These are phyloP conservation scores for Typhlichthys eigenmanni DNA, from an alignment of 2,797 vertebrate species.

Conservation along the genomic window DNA sequence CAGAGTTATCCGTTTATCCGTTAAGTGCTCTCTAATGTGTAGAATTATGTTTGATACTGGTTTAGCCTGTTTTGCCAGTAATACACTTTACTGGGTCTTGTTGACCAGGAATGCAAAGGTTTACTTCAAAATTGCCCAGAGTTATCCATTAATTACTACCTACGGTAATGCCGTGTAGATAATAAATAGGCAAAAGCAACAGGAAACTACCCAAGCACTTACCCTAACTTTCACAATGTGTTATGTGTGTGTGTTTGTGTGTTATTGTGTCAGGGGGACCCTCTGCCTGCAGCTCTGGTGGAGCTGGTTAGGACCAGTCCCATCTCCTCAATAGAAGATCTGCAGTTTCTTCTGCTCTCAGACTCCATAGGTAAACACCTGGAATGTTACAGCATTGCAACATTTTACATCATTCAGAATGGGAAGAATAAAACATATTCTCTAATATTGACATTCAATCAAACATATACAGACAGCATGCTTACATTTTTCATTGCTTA, in stretches of 20 bases:
- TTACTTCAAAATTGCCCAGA: too few relatives aligned
- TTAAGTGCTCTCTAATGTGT: too few relatives aligned
- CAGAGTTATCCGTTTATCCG: too few relatives aligned
- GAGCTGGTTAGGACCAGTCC: slow-evolving; percentile 90
- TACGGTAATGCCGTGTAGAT: neutral
- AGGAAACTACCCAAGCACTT: too few relatives aligned
- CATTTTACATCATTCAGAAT: neutral
- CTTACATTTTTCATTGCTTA: neutral
- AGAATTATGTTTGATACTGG: too few relatives aligned
- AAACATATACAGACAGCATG: neutral
- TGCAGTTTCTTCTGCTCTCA: slow-evolving; percentile 88
- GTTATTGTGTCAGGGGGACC: slow-evolving; percentile 83
- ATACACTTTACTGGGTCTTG: too few relatives aligned
- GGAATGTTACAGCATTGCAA: slow-evolving; percentile 4
- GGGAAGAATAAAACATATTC: neutral
- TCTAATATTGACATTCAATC: too few relatives aligned
- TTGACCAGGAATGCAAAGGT: too few relatives aligned
- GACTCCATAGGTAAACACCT: slow-evolving; percentile 94
- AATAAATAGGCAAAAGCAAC: neutral
- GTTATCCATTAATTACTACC: too few relatives aligned
- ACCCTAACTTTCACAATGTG: too few relatives aligned
- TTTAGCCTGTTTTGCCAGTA: too few relatives aligned
- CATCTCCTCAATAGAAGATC: slow-evolving; percentile 88
- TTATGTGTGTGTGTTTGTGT: slow-evolving; percentile 29
- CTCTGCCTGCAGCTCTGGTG: slow-evolving; percentile 91